phyloP scores from a whole-genome alignment of 1,140 invertebrate species.

The Ectropis grisescens region DNA sequence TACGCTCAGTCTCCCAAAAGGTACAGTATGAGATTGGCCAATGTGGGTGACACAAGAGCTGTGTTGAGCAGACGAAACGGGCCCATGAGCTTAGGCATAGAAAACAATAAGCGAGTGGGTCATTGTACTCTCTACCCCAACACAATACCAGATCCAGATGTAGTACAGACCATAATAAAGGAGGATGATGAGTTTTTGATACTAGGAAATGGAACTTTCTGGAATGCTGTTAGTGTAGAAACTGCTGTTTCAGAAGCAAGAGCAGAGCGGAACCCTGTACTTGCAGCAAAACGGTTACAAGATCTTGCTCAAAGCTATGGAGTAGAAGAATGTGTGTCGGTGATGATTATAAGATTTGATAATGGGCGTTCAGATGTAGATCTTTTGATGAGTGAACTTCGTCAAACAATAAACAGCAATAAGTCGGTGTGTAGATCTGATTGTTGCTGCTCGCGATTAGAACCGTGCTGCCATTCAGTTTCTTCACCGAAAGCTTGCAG shows the following conservation, averaged over 20 bases:
- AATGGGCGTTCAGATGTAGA: constrained; percentile 77
- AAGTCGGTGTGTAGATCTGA: constrained; percentile 72
- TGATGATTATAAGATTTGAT: constrained; percentile 81
- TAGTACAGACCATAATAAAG: constrained; percentile 80
- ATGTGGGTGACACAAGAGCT: constrained; percentile 79
- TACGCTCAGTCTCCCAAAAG: constrained; percentile 57
- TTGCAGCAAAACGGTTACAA: constrained; percentile 85
- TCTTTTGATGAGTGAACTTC: constrained; percentile 80
- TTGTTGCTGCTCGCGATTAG: constrained; percentile 75
- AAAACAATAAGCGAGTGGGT: constrained; percentile 74
- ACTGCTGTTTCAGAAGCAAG: constrained; percentile 82
- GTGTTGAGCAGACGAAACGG: constrained; percentile 77
- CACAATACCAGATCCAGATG: constrained; percentile 80
- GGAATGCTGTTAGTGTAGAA: constrained; percentile 81
- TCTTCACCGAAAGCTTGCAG: constrained; percentile 64
- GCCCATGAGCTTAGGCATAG: constrained; percentile 70
- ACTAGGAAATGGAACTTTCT: constrained; percentile 82
- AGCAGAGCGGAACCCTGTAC: constrained; percentile 79
- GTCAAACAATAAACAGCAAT: constrained; percentile 74
- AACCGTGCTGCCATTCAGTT: constrained; percentile 73
- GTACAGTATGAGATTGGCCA: constrained; percentile 79
- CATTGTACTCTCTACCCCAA: constrained; percentile 76
- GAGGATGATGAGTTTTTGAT: constrained; percentile 87
- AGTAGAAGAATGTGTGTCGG: constrained; percentile 83
- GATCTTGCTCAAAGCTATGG: constrained; percentile 87